These are phyloP conservation scores for Crypturellus tataupa DNA, from an alignment of 2,797 vertebrate species.

Conservation along the genomic window DNA sequence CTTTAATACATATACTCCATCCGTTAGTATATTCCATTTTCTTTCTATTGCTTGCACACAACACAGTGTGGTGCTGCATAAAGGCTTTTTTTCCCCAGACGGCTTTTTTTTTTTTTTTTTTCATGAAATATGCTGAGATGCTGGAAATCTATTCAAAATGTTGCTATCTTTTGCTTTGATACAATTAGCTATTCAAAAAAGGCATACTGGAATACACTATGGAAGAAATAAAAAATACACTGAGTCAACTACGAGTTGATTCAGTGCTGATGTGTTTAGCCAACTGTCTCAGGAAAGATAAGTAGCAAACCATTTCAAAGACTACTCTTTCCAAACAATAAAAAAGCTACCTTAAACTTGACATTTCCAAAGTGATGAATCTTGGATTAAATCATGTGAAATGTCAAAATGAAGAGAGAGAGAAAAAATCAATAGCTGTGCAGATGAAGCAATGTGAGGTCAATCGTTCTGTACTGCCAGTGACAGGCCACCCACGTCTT, in stretches of 20 bases:
- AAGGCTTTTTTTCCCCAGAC: slow-evolving; percentile 50
- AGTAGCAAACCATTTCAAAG: slow-evolving; percentile 74
- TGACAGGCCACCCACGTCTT: slow-evolving; percentile 62
- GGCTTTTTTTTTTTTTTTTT: background rate
- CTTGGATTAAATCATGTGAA: slow-evolving; percentile 80
- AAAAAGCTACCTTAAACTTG: slow-evolving; percentile 73
- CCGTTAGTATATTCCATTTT: background rate
- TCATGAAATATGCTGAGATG: slow-evolving; percentile 31
- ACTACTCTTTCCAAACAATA: slow-evolving; percentile 74
- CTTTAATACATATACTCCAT: background rate
- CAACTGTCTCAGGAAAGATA: slow-evolving; percentile 66
- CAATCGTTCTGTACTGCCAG: slow-evolving; percentile 63
- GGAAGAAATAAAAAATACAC: slow-evolving; percentile 41
- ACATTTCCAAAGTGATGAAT: slow-evolving; percentile 81
- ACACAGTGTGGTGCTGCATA: slow-evolving; percentile 11
- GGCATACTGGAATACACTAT: slow-evolving; percentile 32
- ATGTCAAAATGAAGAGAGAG: slow-evolving; percentile 79
- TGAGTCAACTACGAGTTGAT: slow-evolving; percentile 46
- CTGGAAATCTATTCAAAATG: slow-evolving; percentile 55
- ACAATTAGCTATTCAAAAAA: slow-evolving; percentile 62
- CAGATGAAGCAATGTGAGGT: slow-evolving; percentile 76
- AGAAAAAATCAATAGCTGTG: slow-evolving; percentile 78
- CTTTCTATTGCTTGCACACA: slow-evolving; percentile 15
- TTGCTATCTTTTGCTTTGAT: slow-evolving; percentile 55
- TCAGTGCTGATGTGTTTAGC: slow-evolving; percentile 51